Conservation (phyloP, 2,888 invertebrate genomes). For the Ariolimax columbianus region DNA sequence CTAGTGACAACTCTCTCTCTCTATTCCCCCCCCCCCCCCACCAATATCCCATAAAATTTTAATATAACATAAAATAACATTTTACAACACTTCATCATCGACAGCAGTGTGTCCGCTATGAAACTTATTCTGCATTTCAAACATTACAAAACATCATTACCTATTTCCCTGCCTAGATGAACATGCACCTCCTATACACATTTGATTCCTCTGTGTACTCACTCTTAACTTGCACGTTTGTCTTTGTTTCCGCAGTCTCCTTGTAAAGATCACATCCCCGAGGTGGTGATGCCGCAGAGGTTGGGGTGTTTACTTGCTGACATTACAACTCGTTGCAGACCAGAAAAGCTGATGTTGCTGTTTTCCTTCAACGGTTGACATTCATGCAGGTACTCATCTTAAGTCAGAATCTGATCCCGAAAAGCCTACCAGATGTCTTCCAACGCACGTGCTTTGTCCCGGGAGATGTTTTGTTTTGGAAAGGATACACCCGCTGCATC, state of each 20-base stretch:
- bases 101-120: too few species aligned
- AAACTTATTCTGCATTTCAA: too few species aligned
- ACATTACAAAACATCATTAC: too few species aligned
- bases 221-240: background rate
- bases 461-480: slow-evolving; percentile 30
- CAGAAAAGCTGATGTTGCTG: background rate
- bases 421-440: slow-evolving; percentile 28
- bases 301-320: background rate
- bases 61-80: too few species aligned
- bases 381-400: slow-evolving; percentile 26
- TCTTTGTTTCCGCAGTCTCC: background rate
- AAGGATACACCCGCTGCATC: slow-evolving; percentile 10
- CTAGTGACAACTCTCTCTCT: too few species aligned
- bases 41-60: too few species aligned
- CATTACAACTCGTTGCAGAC: background rate
- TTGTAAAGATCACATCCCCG: background rate
- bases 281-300: background rate
- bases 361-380: slow-evolving; percentile 21
- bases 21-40: too few species aligned
- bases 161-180: too few species aligned
- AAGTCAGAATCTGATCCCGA: background rate
- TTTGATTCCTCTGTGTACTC: background rate
- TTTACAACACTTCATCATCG: too few species aligned
- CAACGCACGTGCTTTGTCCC: slow-evolving; percentile 12
- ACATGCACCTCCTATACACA: background rate